phyloP scores from a whole-genome alignment of 35 echinoderm and acorn worm genomes.

The Strongylocentrotus purpuratus region DNA sequence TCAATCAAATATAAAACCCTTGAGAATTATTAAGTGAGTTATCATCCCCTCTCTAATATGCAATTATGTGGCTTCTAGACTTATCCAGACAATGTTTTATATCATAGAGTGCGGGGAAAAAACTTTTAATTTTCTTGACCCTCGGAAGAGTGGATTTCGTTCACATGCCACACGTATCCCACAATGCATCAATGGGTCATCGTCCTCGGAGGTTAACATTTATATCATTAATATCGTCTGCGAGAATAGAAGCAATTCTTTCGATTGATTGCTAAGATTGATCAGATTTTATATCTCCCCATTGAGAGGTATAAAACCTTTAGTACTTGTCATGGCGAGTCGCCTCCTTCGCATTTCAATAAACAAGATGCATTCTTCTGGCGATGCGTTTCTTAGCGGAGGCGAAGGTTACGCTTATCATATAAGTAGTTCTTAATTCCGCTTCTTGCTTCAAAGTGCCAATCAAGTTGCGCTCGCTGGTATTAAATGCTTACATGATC shows the following conservation, averaged over 20 bases:
- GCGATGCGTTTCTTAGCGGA: neutral
- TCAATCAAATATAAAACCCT: conserved; percentile 8
- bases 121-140: neutral
- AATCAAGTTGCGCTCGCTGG: neutral
- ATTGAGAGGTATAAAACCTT: neutral
- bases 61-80: neutral
- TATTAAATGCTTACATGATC: neutral
- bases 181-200: neutral
- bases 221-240: neutral
- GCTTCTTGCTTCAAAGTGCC: neutral
- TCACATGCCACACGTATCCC: neutral
- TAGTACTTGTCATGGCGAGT: neutral
- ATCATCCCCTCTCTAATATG: neutral
- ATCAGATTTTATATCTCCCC: conserved; percentile 7
- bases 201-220: neutral
- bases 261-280: neutral
- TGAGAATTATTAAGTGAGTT: neutral
- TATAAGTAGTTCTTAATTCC: neutral
- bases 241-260: neutral
- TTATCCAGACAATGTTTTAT: neutral
- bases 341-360: neutral
- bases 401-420: neutral
- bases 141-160: neutral
- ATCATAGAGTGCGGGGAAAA: neutral
- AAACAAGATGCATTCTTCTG: neutral